phyloP scores from a whole-genome alignment of 2,113 vertebrate species.

The Pogonocichla stellata region DNA sequence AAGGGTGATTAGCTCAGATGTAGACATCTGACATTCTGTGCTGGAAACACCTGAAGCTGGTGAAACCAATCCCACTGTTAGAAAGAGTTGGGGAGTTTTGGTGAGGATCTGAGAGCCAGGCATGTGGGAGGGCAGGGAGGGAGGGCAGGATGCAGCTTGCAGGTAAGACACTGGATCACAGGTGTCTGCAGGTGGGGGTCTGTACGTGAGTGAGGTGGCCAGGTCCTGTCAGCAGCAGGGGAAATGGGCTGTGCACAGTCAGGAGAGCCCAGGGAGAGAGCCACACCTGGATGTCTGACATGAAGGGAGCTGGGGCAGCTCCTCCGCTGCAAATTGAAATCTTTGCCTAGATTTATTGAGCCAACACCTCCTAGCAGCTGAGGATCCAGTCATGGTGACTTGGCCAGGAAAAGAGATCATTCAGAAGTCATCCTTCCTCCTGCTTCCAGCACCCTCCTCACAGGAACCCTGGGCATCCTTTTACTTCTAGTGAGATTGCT shows the following conservation, averaged over 20 bases:
- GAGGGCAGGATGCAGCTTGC: slow-evolving; percentile 47
- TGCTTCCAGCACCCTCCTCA: not conserved
- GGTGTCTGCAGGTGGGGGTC: not conserved
- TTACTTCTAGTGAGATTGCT: not conserved
- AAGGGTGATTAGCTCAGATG: not conserved
- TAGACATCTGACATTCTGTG: slow-evolving; percentile 12
- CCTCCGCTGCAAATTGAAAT: not conserved
- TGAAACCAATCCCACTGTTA: slow-evolving; percentile 31
- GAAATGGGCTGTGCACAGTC: not conserved
- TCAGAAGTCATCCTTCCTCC: not conserved
- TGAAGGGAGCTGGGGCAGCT: not conserved
- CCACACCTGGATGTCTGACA: not conserved
- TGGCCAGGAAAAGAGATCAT: not conserved
- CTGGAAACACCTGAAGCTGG: not conserved
- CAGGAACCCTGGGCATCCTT: not conserved
- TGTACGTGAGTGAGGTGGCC: not conserved
- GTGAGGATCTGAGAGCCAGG: slow-evolving; percentile 22
- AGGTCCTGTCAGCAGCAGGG: not conserved
- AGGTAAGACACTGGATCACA: not conserved
- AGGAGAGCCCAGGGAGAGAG: not conserved
- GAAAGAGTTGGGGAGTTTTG: not conserved
- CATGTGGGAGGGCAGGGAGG: slow-evolving; percentile 35
- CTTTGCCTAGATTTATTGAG: not conserved
- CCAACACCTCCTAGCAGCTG: not conserved
- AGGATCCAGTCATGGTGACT: not conserved